Conservation (phyloP, 2,113 vertebrate species). For the Microcebus ravelobensis region DNA sequence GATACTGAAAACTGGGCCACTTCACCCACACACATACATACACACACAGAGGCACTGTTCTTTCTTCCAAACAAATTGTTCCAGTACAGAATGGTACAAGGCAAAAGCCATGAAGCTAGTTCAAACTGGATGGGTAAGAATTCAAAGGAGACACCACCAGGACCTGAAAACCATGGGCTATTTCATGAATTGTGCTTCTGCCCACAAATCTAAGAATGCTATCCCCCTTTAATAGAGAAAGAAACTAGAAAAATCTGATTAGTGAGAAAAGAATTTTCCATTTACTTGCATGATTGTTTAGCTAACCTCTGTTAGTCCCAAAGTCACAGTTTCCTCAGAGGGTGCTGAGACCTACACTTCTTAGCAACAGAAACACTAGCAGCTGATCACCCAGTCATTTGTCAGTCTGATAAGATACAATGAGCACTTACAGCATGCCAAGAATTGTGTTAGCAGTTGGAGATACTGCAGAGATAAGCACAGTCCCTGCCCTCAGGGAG, state of each 20-base stretch:
- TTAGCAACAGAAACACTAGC: background rate
- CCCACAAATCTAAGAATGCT: background rate
- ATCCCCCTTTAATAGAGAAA: background rate
- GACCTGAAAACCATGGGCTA: background rate
- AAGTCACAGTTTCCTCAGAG: background rate
- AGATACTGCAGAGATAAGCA: background rate
- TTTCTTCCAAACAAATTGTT: background rate
- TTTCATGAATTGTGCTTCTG: background rate
- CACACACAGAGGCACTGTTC: background rate
- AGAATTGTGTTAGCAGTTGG: background rate
- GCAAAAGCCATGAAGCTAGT: background rate
- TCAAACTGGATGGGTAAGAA: background rate
- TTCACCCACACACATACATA: background rate
- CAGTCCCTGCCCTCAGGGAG: background rate
- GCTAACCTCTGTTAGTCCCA: background rate
- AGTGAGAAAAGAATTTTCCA: background rate
- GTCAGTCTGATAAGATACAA: background rate
- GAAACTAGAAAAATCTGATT: background rate
- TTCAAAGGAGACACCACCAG: background rate
- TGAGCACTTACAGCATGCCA: background rate
- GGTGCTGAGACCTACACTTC: background rate
- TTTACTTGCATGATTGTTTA: background rate
- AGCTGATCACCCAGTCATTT: background rate
- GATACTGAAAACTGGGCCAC: background rate
- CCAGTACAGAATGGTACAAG: background rate